Evolutionary conservation across 1,140 invertebrate genomes (phyloP), one percentile per base, ranked within the genome.

Genomic region (Philopotamus ludificatus): DNA sequence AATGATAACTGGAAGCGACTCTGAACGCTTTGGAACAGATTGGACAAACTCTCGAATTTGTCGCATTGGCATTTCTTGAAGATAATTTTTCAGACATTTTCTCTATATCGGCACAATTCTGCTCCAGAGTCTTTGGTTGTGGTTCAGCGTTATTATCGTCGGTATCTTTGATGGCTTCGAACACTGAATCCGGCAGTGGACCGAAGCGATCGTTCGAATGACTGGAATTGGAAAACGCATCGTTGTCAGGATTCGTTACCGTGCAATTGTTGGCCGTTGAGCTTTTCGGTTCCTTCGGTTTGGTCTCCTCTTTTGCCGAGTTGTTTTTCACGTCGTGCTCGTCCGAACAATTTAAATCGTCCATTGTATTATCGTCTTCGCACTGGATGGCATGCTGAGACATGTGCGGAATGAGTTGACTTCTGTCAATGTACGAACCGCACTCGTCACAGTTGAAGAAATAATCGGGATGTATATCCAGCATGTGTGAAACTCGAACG

Each of bases 371-470:
- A 9, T 59, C 28, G 23, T 68, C 60, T 41, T 72, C 60, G 41
- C 71, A 71, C n/a, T 71, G 67, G 3, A 63, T 54, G 9, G 72
- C 71, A 66, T 77, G 76, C 1, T 58, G 47, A 4, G 73, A 71
- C 75, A 77, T 76, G 72, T 79, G 77, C 28, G 67, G 44, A 3
- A 75, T 57, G 45, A 78, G 71, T 9, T 73, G 67, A 25, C 70
- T 71, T 15, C 72, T 65, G 49, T 74, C 71, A 8, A 76, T 62
- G 65, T 73, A 77, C 0, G 34, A 62, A 63, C 73, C 63, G 67
- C 77, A 78, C 45, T 74, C 74, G 12, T 74, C 73, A 62, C 76
- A 79, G 39, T 73, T 72, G 63, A 77, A 76, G 42, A 77, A 44
- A 8, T 55, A 63, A 7, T 73, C 72, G 0, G 71, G 60, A 65